Base-by-base conservation (phyloP, 2,888 invertebrate species). In the Dynastes tityus region DNA sequence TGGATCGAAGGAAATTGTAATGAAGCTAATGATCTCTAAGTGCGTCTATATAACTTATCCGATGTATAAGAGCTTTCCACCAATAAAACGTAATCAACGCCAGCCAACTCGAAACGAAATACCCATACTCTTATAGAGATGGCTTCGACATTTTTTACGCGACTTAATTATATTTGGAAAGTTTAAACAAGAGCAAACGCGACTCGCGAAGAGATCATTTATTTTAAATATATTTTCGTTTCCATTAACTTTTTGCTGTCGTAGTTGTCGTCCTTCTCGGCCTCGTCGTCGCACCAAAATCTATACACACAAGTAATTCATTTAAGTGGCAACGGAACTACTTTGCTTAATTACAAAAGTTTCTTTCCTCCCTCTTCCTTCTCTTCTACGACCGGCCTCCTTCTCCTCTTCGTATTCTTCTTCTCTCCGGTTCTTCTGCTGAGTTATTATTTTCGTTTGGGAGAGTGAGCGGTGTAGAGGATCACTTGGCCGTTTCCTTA, bases 271-370 rank as follows among this genome's bases (percentile, higher is more conserved):
- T 37, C 32, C 32, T 37, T 37, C 32, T 37, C 32, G 5, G 6
- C 45, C 45, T 1, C 16, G 55, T 58, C 55, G 55, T 16, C 67
- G 49, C 37, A 61, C 71, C 61, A 64, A 70, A 77, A 77, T 71
- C 78, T 78, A 78, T 78, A 78, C 74, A 78, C 74, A 74, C 65
- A 78, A 74, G 78, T 78, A 78, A 78, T 78, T 78, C 78, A 68
- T 68, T 78, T 75, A 78, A 78, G 75, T 68, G 75, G 75, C 51
- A 63, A 49, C 63, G 71, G 75, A 78, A 78, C 78, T 78, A 78
- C 78, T 78, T 75, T 68, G 78, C 68, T 78, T 78, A 78, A 78
- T 78, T 78, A 76, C 78, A 58, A 78, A 78, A 78, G 75, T 78
- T 78, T 78, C 63, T 71, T 45, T 67, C 11, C 49, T 73, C 55